These are phyloP conservation scores for Zelostemma sp. DNA, from an alignment of 1,140 invertebrate species.

Conservation along the genomic window DNA sequence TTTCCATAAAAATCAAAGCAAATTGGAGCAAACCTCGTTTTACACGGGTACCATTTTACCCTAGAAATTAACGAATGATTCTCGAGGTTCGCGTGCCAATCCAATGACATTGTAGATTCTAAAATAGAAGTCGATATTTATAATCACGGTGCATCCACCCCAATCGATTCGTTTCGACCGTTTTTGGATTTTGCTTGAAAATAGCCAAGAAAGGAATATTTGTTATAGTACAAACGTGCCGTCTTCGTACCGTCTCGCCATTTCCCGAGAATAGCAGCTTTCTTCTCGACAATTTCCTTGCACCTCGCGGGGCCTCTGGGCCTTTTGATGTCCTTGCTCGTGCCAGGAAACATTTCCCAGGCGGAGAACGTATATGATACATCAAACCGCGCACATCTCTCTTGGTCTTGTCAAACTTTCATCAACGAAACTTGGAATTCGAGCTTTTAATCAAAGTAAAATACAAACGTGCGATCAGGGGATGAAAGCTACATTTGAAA, in stretches of 20 bases:
- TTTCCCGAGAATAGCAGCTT: constrained; percentile 60
- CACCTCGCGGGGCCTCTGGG: constrained; percentile 58
- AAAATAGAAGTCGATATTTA: constrained; percentile 48
- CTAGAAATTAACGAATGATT: no score
- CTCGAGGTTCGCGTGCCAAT: constrained; percentile 20
- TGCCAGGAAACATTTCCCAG: constrained; percentile 60
- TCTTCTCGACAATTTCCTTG: constrained; percentile 58
- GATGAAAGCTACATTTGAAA: no score
- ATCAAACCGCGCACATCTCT: neutral
- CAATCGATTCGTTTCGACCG: constrained; percentile 18
- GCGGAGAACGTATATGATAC: no score
- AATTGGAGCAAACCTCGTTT: no score
- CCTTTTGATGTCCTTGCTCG: constrained; percentile 51
- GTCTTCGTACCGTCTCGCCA: constrained; percentile 63
- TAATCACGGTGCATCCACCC: constrained; percentile 36
- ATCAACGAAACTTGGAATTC: neutral
- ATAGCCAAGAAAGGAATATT: constrained; percentile 5
- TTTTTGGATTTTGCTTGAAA: no score
- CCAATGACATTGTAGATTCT: constrained; percentile 46
- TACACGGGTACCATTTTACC: no score
- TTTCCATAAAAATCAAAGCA: no score
- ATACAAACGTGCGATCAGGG: no score
- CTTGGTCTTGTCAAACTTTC: constrained; percentile 2
- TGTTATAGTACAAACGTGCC: constrained; percentile 1
- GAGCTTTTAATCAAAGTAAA: no score